Evolutionary conservation across 2,113 vertebrate species (phyloP).

Genomic region (Cryptomyrus ogoouensis): DNA sequence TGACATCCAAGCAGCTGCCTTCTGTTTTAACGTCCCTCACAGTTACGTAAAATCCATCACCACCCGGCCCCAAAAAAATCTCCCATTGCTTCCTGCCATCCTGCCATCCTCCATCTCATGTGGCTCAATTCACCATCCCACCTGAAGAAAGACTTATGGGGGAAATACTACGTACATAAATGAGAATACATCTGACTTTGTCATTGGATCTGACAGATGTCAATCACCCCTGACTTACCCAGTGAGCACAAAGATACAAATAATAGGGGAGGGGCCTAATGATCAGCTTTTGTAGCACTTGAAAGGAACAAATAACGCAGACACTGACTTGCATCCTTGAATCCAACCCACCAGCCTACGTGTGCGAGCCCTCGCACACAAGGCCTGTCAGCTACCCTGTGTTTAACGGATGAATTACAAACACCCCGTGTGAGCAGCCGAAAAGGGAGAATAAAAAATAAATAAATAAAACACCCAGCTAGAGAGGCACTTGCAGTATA

Average conservation of each 20-base stretch:
- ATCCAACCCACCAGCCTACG: conserved; percentile 30
- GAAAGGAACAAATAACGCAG: conserved; percentile 19
- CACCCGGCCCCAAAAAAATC: not conserved
- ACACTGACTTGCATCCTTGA: conserved; percentile 23
- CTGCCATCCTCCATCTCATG: not conserved
- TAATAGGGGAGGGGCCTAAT: not conserved
- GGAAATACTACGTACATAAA: not conserved
- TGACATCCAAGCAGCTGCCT: not conserved
- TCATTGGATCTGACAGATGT: not conserved
- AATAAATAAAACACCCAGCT: conserved; percentile 17
- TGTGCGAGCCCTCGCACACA: conserved; percentile 23
- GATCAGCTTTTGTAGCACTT: not conserved
- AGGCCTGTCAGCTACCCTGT: conserved; percentile 41
- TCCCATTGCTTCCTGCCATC: not conserved
- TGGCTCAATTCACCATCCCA: not conserved
- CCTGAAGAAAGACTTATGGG: not conserved
- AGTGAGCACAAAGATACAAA: not conserved
- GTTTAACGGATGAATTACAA: conserved; percentile 39
- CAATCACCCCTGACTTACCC: not conserved
- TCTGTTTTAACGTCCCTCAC: not conserved
- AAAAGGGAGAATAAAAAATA: conserved; percentile 23
- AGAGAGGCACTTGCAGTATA: conserved; percentile 20
- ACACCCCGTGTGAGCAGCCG: conserved; percentile 37
- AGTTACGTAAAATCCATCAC: not conserved
- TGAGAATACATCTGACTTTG: not conserved